Conservation (phyloP, 2,797 vertebrate species). For the Chaetodon trifasciatus region DNA sequence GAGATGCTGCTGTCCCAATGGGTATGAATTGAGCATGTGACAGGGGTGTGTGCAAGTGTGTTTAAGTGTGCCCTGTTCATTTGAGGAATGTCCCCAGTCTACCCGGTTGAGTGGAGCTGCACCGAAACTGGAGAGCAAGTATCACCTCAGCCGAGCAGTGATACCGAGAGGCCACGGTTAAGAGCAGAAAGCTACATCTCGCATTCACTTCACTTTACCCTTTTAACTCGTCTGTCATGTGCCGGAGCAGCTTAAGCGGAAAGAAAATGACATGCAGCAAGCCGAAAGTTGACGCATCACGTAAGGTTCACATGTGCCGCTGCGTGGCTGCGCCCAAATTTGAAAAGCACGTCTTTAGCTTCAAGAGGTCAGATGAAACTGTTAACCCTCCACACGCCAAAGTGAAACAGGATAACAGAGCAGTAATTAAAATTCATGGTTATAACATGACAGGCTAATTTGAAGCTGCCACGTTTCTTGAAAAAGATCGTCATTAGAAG, state of each 20-base stretch:
- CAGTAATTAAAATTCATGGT: conserved; percentile 69
- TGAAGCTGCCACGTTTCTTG: conserved; percentile 49
- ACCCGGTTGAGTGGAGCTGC: conserved; percentile 77
- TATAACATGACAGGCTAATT: conserved; percentile 60
- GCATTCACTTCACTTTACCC: conserved; percentile 48
- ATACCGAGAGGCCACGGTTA: conserved; percentile 62
- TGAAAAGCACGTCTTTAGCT: conserved; percentile 41
- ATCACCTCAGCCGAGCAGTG: conserved; percentile 74
- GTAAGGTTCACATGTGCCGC: conserved; percentile 40
- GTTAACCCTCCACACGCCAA: conserved; percentile 58
- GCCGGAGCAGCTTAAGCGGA: conserved; percentile 44
- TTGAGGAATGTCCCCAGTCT: conserved; percentile 86
- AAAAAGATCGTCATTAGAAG: conserved; percentile 8
- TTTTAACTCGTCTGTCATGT: conserved; percentile 72
- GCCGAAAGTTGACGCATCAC: conserved; percentile 26
- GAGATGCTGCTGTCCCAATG: conserved; percentile 59
- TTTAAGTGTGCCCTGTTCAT: conserved; percentile 74
- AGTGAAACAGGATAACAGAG: conserved; percentile 41
- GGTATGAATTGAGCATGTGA: conserved; percentile 71
- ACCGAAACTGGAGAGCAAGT: conserved; percentile 84
- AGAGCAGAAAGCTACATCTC: conserved; percentile 62
- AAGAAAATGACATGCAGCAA: conserved; percentile 62
- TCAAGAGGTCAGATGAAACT: conserved; percentile 60
- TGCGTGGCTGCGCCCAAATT: conserved; percentile 21
- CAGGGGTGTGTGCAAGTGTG: conserved; percentile 70